A percentile compares a stretch with the other conserved stretches of the same genome.
phyloP scores from a whole-genome alignment of 2,113 vertebrate genomes.

The Otus sunia region DNA sequence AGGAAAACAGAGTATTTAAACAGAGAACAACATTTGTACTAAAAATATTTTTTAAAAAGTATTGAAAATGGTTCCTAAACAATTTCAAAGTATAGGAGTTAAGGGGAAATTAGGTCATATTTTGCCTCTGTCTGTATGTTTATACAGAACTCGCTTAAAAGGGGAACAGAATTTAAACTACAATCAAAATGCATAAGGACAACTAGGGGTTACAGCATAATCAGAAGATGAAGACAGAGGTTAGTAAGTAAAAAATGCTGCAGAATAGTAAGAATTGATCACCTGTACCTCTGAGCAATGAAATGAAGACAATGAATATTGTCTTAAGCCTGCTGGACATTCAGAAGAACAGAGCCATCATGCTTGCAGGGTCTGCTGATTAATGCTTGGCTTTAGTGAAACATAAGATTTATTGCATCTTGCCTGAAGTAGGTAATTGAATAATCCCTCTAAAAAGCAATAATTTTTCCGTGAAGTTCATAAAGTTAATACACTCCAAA shows the following conservation, averaged over 20 bases:
- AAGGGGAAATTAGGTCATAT: background rate
- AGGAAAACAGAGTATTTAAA: background rate
- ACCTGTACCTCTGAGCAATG: background rate
- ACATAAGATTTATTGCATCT: constrained; percentile 44
- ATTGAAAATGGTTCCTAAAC: background rate
- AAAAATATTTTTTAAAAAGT: background rate
- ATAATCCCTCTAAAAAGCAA: constrained; percentile 64
- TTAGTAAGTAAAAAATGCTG: background rate
- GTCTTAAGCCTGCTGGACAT: constrained; percentile 16
- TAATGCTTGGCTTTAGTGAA: constrained; percentile 45
- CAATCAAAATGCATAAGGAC: background rate
- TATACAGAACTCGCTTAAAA: background rate
- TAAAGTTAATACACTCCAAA: constrained; percentile 49
- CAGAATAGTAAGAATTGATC: constrained; percentile 26
- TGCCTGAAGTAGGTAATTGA: constrained; percentile 51
- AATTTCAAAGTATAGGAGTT: background rate
- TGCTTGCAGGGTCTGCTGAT: background rate
- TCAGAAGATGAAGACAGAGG: background rate
- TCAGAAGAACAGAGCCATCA: background rate
- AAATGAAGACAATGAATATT: background rate
- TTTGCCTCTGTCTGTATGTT: background rate
- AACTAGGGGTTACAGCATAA: background rate
- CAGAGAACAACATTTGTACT: background rate
- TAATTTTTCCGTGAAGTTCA: constrained; percentile 58
- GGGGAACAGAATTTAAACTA: background rate